Base-by-base conservation (phyloP, 2,797 vertebrate genomes). In the Cynodonichthys magdalenae region DNA sequence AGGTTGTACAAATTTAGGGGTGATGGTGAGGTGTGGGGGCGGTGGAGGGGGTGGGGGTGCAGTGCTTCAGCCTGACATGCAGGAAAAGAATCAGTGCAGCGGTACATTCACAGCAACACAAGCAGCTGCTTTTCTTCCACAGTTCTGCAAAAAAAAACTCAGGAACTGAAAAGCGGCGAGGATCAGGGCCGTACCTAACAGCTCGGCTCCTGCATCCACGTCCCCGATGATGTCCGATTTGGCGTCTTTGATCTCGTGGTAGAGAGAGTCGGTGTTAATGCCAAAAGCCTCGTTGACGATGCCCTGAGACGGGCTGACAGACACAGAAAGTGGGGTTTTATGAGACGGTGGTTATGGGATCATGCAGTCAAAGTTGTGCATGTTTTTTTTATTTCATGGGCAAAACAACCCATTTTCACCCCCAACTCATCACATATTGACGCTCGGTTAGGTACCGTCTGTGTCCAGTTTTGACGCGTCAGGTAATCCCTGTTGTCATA, bases 251-350 rank as follows among this genome's bases (percentile, higher is more conserved):
- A 99, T 95, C 88, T 99, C 98, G 0, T 99, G 96, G 88, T 99
- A 99, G 41, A 99, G 89, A 5, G 98, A 99, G 80, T 99, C 97
- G 0, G 97, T 99, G 91, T 99, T 99, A 94, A 99, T 99, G 82
- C 98, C 98, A 1, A 99, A 99, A 0, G 98, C 97, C 89, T 98
- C 98, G 78, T 99, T 99, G 78, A 99, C 96, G 1, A 99, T 99
- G 24, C 98, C 98, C 80, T 99, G 97, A 12, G 97, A 98, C 1
- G 98, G 98, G 89, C 97, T 99, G 92, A 69, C 60, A 79, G 42
- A 82, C 15, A 51, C 3, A 14, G 4, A 29, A 5, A 55, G 36
- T 31, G 31, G 31, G 31, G 7, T 31, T 31, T 31, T 31, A 8
- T 5, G 1, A 31, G 31, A 31, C 31, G 9, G 31, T 9, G 31